Percentiles rank a stretch among this genome's conserved stretches.
Evolutionary conservation across 2,888 invertebrate species (phyloP).

Genomic region (Lasioglossum zephyrum): DNA sequence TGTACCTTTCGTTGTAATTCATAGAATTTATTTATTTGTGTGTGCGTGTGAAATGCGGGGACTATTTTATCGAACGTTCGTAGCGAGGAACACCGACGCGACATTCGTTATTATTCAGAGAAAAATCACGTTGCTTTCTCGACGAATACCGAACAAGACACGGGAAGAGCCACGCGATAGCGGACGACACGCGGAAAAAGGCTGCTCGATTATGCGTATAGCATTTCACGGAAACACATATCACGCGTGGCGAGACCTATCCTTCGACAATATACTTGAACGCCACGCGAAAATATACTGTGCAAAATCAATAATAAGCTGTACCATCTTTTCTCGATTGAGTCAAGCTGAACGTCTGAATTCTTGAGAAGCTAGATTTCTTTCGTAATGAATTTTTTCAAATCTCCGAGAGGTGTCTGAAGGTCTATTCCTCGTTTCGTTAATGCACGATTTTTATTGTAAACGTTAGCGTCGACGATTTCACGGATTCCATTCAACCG

Average conservation of each 20-base stretch:
- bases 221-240: conserved; percentile 60
- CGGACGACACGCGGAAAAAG: background rate
- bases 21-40: conserved; percentile 68
- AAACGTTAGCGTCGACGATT: too few relatives aligned
- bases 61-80: conserved; percentile 26
- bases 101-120: background rate
- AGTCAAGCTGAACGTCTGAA: background rate
- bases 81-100: background rate
- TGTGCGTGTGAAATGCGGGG: conserved; percentile 45
- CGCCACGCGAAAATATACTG: conserved; percentile 2
- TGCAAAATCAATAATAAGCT: conserved; percentile 10
- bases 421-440: too few relatives aligned
- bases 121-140: background rate
- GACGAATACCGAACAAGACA: conserved; percentile 19
- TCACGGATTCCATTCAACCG: too few relatives aligned
- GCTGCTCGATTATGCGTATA: conserved; percentile 17
- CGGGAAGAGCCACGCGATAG: conserved; percentile 1
- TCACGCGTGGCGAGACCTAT: conserved; percentile 43
- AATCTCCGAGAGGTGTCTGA: background rate
- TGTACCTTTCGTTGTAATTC: conserved; percentile 70
- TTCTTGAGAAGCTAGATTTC: background rate
- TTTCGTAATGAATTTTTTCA: background rate
- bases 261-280: conserved; percentile 32
- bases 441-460: too few relatives aligned
- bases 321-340: background rate